Percentiles rank a stretch among this genome's conserved stretches.
phyloP scores from a whole-genome alignment of 2,113 vertebrate species.

The Platysteira castanea region DNA sequence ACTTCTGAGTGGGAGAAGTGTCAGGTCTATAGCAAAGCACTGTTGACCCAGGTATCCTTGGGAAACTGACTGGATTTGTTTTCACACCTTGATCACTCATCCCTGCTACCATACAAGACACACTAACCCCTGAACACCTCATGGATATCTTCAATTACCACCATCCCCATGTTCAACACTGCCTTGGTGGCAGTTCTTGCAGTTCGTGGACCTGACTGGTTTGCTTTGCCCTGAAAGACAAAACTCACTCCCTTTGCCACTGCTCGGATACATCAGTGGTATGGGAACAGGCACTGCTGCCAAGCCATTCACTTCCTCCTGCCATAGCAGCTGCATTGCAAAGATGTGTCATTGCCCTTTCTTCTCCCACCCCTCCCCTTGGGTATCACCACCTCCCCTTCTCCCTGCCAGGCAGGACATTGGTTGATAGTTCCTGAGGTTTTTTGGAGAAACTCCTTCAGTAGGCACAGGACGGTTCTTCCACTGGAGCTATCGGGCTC shows the following conservation, averaged over 20 bases:
- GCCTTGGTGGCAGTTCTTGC: not conserved
- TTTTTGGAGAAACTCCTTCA: conserved; percentile 50
- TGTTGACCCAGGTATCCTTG: not conserved
- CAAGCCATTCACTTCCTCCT: not conserved
- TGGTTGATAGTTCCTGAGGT: conserved; percentile 57
- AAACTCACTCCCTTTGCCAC: not conserved
- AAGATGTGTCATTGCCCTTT: not conserved
- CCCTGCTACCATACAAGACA: not conserved
- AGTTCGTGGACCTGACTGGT: not conserved
- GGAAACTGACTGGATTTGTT: not conserved
- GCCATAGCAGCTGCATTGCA: not conserved
- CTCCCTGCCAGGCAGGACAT: not conserved
- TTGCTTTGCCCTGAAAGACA: not conserved
- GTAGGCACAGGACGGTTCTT: conserved; percentile 85
- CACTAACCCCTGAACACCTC: not conserved
- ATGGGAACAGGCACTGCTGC: not conserved
- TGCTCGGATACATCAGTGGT: not conserved
- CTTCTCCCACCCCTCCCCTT: not conserved
- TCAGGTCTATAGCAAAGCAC: not conserved
- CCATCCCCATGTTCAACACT: not conserved
- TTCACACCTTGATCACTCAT: not conserved
- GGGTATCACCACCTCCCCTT: not conserved
- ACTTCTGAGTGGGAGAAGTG: not conserved
- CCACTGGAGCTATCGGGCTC: conserved; percentile 79
- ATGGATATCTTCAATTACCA: not conserved